These are phyloP conservation scores for Sinella curviseta DNA, from an alignment of 1,140 invertebrate species.

Conservation along the genomic window DNA sequence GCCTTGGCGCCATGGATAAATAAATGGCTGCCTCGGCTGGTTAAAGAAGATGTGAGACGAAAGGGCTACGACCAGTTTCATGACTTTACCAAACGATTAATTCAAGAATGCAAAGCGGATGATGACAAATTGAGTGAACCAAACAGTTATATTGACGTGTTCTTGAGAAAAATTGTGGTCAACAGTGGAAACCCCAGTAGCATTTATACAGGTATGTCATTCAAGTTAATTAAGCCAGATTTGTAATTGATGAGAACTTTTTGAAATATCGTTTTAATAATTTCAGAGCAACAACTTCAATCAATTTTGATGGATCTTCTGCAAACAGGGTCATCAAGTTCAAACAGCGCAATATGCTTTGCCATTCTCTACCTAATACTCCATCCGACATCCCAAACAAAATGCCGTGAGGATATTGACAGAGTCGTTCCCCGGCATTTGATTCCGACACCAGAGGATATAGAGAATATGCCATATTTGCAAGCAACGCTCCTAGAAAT, in stretches of 20 bases:
- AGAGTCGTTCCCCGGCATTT: conserved; percentile 68
- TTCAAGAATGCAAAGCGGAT: conserved; percentile 68
- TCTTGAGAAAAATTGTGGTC: conserved; percentile 58
- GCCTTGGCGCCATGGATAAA: background rate
- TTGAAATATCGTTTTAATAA: background rate
- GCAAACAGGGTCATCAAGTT: conserved; percentile 79
- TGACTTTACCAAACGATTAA: conserved; percentile 73
- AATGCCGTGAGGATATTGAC: conserved; percentile 78
- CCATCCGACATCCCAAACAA: conserved; percentile 75
- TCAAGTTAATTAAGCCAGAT: background rate
- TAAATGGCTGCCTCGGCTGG: background rate
- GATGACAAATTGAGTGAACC: conserved; percentile 65
- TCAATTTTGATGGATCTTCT: conserved; percentile 49
- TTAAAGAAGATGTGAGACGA: conserved; percentile 60
- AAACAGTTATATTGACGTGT: conserved; percentile 81
- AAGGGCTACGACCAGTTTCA: conserved; percentile 69
- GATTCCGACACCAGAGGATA: conserved; percentile 68
- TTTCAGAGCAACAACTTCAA: conserved; percentile 48
- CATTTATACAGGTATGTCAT: conserved; percentile 4
- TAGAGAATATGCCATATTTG: conserved; percentile 72
- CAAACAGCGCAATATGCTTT: conserved; percentile 73
- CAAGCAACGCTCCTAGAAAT: conserved; percentile 75
- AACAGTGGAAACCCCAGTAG: background rate
- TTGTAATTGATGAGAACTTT: background rate
- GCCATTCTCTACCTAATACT: conserved; percentile 73